Base-by-base conservation (phyloP, 92 coral and sea anemone genomes). In the Porites lobata region DNA sequence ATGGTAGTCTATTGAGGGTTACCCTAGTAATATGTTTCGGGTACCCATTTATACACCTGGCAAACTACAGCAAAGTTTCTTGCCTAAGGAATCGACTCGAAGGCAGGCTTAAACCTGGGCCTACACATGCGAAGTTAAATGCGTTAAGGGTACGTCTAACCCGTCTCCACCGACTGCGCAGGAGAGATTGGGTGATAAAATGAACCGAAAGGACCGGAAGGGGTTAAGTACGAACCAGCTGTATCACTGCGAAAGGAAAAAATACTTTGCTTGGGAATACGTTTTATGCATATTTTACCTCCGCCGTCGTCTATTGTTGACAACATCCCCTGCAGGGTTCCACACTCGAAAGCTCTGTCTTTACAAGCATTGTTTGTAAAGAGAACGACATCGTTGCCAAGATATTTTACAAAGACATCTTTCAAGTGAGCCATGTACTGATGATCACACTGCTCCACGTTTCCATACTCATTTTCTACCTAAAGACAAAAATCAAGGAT, bases 401-500 rank as follows among this genome's bases (percentile, higher is more conserved):
- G 91, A 72, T 87, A 72, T 54, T 85, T 75, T 18, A 92, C 89
- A 79, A 93, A 93, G 18, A 96, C 89, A 38, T 68, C 79, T 82
- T 95, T 86, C 53, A 96, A 82, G 69, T 89, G 94, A 50, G 59
- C 78, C 98, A 96, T 88, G 88, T 96, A 96, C 32, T 82, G 86
- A 67, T 87, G 95, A 47, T 96, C 99, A 58, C 99, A 96, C 52
- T 96, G 92, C 62, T 78, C 90, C 88, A 94, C 89, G 54, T 93
- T 89, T 17, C 99, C 99, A 71, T 96, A 96, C 86, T 96, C 99
- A 71, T 96, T 96, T 79, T 96, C 99, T 50, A 96, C 99, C 99
- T 96, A 11, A 9, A 29, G n/a, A 61, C 50, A 10, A 69, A 21
- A 22, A 6, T 29, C 38, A 68, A 68, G 29, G 47, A 15, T 3